Conservation (phyloP, 2,888 invertebrate genomes). For the Tromatobia lineatoria region DNA sequence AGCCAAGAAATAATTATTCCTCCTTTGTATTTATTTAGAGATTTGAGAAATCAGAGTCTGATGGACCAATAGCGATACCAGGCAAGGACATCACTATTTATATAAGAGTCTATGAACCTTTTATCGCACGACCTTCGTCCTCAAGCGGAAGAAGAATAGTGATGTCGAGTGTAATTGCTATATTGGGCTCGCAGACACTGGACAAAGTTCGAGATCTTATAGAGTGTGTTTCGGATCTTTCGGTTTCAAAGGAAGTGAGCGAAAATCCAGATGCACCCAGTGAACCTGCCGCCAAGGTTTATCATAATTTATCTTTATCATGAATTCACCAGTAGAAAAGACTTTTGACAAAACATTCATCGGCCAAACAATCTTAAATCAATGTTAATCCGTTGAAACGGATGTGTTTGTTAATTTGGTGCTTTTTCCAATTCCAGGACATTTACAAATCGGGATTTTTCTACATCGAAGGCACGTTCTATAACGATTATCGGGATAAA, state of each 20-base stretch:
- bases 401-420: not conserved
- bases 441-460: constrained; percentile 91
- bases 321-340: too few species aligned
- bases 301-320: not conserved
- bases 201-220: constrained; percentile 91
- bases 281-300: constrained; percentile 55
- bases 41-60: constrained; percentile 61
- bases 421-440: constrained; percentile 85
- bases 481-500: constrained; percentile 89
- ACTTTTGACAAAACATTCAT: too few species aligned
- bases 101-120: constrained; percentile 87
- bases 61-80: constrained; percentile 71
- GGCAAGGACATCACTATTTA: constrained; percentile 85
- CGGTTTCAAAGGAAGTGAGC: constrained; percentile 88
- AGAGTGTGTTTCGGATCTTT: constrained; percentile 90
- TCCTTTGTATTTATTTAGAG: constrained; percentile 68
- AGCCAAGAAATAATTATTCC: not conserved
- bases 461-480: constrained; percentile 92
- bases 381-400: not conserved
- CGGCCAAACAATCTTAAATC: too few species aligned
- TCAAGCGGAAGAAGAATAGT: constrained; percentile 60
- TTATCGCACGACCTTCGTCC: constrained; percentile 73
- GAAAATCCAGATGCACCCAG: constrained; percentile 83
- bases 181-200: constrained; percentile 90
- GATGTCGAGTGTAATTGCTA: constrained; percentile 87